phyloP scores from a whole-genome alignment of 1,140 invertebrate species.

The Trichogramma pretiosum region DNA sequence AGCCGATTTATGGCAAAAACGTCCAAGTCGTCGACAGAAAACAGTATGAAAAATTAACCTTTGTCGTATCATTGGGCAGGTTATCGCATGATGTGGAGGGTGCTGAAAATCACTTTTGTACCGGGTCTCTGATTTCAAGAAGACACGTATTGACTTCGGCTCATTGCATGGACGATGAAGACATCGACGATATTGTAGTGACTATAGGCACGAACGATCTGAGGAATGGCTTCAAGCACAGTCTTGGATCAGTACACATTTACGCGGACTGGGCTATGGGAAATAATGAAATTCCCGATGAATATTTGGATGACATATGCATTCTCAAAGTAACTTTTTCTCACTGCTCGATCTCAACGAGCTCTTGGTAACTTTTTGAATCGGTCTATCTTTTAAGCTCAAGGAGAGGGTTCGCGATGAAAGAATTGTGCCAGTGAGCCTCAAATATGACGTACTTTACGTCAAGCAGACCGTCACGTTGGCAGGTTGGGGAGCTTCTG shows the following conservation, averaged over 20 bases:
- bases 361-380: too few species aligned
- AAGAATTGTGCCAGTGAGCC: too few species aligned
- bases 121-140: background rate
- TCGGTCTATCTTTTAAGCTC: too few species aligned
- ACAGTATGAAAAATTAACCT: too few species aligned
- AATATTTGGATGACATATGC: background rate
- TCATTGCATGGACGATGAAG: background rate
- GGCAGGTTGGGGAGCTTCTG: background rate
- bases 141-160: background rate
- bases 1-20: too few species aligned
- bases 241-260: background rate
- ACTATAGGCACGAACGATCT: background rate
- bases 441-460: too few species aligned
- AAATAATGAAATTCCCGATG: background rate
- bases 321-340: background rate
- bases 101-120: slow-evolving; percentile 2
- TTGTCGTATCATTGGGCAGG: too few species aligned
- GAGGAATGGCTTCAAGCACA: background rate
- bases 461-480: background rate
- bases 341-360: too few species aligned
- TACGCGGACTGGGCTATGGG: background rate
- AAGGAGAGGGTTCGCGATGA: too few species aligned
- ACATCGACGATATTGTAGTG: background rate
- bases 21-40: too few species aligned
- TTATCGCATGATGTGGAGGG: too few species aligned